Base-by-base conservation (phyloP, 1,140 invertebrate genomes). In the Maconellicoccus hirsutus region DNA sequence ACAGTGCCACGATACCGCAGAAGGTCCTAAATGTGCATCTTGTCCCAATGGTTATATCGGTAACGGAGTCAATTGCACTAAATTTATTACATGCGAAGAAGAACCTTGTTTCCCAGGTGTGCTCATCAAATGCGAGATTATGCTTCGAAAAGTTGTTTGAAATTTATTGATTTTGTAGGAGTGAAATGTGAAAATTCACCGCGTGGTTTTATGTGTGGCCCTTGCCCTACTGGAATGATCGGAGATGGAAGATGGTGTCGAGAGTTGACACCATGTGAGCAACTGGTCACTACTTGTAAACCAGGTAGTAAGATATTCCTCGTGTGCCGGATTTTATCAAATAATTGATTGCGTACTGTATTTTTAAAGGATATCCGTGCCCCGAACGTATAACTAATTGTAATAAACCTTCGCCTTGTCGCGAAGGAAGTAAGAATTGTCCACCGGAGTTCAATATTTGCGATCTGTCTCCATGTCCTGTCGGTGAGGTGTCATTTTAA, bases 11-110 rank as follows among this genome's bases (percentile, higher is more conserved):
- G 89, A 94, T 77, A 87, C 85, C 4, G 77, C 84, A 2, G 83
- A 85, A 72, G 90, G 90, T 63, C 88, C 86, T 74, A 84, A 76
- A 77, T 89, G 84, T 77, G 93, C 90, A 1, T 78, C 86, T 0
- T 97, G 94, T 82, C 94, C 94, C 0, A 70, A 79, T 7, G 93
- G 93, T 12, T 91, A 88, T 78, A 82, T 84, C 12, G 94, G 94
- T 21, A 88, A 97, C 77, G 95, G 94, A 0, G 81, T 84, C 74
- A 80, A 82, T 8, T 96, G 93, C 77, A 69, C 23, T 10, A 66
- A 26, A 27, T 59, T 16, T 10, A 52, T 23, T 22, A 27, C 21
- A 1, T 59, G 25, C 39, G 14, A 19, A 0, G 42, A 27, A 70
- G 10, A 70, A 2, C 16, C 26, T 25, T 22, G 69, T 38, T 39